Base-by-base conservation (phyloP, 2,888 invertebrate genomes). In the Parochlus steinenii region DNA sequence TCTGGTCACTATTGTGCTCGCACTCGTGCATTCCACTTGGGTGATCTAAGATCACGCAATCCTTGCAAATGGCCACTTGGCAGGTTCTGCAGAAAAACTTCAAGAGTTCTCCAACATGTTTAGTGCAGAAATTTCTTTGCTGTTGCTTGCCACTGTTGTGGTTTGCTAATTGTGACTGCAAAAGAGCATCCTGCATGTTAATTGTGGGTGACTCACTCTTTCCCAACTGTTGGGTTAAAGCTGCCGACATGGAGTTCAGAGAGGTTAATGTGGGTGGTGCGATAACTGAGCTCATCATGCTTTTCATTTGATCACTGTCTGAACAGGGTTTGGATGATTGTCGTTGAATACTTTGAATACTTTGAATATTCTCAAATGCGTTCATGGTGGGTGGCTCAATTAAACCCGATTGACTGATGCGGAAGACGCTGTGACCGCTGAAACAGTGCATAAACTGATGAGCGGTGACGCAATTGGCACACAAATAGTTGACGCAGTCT, bases 371-470 rank as follows among this genome's bases (percentile, higher is more conserved):
- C 15, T 26, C 12, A 12, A 10, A 19, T 17, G 18, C 12, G 17
- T 30, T 6, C 6, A 8, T 8, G 22, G 10, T 8, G 7, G 6
- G 22, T 22, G 22, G 10, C 7, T 22, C 6, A 4, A 25, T 30
- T 18, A 30, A 11, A 14, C 8, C 8, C 30, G 22, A 42, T 31
- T 41, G 38, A 38, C 43, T 43, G 28, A 60, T 58, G 36, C 53
- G 47, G 47, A 82, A 70, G 40, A 93, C 89, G 39, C 89, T 76
- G 61, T 95, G 93, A 42, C 90, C 92, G 58, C 92, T 90, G 61
- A 97, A 97, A 59, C 93, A 95, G 61, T 93, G 92, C 93, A 97
- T 95, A 59, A 86, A 92, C 63, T 93, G 89, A 63, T 97, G 97
- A 42, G 95, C 95, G 77, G 92, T 92, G 51, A 90, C 89, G 71